Evolutionary conservation across 92 coral and sea anemone species (phyloP).

Genomic region (Epizoanthus ramosus): DNA sequence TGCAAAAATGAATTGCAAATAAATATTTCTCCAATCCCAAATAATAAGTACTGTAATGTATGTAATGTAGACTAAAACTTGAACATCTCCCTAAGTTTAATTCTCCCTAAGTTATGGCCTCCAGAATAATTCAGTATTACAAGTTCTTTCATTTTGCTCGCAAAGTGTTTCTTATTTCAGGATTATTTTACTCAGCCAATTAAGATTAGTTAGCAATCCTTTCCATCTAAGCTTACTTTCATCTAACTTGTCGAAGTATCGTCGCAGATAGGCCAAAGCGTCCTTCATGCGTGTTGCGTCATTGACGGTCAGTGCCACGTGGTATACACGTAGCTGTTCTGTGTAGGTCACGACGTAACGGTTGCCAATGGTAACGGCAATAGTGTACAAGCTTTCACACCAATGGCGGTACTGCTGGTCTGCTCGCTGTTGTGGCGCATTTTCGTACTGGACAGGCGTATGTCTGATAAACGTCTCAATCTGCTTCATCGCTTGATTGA

Average conservation of each 20-base stretch:
- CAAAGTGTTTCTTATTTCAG: too few relatives aligned
- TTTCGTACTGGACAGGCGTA: not conserved
- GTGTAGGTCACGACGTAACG: conserved; percentile 68
- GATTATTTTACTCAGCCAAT: too few relatives aligned
- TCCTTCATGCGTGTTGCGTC: conserved; percentile 61
- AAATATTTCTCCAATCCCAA: too few relatives aligned
- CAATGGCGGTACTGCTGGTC: conserved; percentile 90
- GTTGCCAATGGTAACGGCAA: conserved; percentile 49
- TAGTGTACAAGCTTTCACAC: conserved; percentile 66
- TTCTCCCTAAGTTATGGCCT: too few relatives aligned
- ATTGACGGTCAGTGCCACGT: conserved; percentile 67
- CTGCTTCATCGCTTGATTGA: conserved; percentile 56
- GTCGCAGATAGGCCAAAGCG: conserved; percentile 49
- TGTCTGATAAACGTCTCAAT: conserved; percentile 57
- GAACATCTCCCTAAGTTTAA: too few relatives aligned
- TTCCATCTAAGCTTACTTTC: not conserved
- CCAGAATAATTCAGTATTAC: too few relatives aligned
- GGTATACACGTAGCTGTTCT: conserved; percentile 66
- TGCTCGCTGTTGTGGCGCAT: conserved; percentile 27
- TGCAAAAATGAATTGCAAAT: too few relatives aligned
- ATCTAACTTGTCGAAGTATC: conserved; percentile 62
- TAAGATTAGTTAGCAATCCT: too few relatives aligned
- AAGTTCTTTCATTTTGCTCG: too few relatives aligned
- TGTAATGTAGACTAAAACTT: too few relatives aligned
- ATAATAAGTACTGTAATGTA: too few relatives aligned